Percentiles rank a stretch among this genome's conserved stretches.
Evolutionary conservation across 2,888 invertebrate species (phyloP).

Genomic region (Seira ritae): DNA sequence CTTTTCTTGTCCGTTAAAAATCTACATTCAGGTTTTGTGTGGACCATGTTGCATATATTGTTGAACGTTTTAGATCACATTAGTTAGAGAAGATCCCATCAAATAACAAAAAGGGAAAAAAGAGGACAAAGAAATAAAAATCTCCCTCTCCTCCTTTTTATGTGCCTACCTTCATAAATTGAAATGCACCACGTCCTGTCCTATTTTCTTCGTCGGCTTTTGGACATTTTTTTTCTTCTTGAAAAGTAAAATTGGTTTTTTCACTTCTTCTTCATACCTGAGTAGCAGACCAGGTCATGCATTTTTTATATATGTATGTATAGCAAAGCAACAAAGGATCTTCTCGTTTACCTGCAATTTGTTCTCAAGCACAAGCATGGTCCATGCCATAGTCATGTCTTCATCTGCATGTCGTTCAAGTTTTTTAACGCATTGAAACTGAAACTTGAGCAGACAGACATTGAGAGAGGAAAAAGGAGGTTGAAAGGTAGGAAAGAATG

Average conservation of each 20-base stretch:
- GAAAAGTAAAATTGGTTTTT: constrained; percentile 3
- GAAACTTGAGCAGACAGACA: constrained; percentile 11
- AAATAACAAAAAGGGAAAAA: constrained; percentile 1
- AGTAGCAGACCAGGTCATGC: not conserved
- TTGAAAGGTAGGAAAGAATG: not conserved
- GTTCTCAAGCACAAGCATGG: not conserved
- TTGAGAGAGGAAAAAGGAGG: not conserved
- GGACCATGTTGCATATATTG: not conserved
- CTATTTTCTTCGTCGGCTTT: not conserved
- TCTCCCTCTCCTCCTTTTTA: not conserved
- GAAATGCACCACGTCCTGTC: not conserved
- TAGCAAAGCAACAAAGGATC: too few species aligned
- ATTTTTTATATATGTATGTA: not conserved
- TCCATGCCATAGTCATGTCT: not conserved
- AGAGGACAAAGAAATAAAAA: constrained; percentile 11
- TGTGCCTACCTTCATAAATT: not conserved
- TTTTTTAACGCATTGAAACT: not conserved
- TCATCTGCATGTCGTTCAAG: not conserved
- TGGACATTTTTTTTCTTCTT: constrained; percentile 9
- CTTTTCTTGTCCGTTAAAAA: constrained; percentile 11
- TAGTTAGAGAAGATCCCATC: not conserved
- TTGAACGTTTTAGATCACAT: not conserved
- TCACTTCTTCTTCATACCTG: not conserved
- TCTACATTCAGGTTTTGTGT: not conserved
- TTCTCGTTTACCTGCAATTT: not conserved